Evolutionary conservation across 2,113 vertebrate genomes (phyloP).

Genomic region (Chionis minor): DNA sequence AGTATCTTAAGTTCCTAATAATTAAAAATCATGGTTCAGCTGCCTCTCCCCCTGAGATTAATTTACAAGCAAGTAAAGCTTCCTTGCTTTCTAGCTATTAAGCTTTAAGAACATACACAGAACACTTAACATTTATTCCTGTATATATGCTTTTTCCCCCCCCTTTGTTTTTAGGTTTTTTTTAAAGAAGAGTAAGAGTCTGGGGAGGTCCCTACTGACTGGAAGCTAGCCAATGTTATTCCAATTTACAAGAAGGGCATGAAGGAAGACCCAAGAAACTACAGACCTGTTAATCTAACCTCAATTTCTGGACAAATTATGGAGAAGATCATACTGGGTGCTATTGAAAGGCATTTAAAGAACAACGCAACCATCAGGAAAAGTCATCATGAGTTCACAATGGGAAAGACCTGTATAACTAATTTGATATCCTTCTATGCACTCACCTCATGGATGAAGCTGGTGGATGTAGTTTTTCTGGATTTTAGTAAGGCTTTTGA

Average conservation of each 20-base stretch:
- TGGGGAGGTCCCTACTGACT: neutral
- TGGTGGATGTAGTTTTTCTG: neutral
- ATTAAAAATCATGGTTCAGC: slow-evolving; percentile 12
- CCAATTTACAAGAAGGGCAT: rapidly evolving
- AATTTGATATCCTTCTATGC: neutral
- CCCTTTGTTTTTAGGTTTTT: neutral
- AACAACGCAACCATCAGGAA: neutral
- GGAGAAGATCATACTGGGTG: neutral
- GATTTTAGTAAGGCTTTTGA: neutral
- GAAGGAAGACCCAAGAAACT: neutral
- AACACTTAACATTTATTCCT: neutral
- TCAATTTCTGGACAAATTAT: neutral
- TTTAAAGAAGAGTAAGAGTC: neutral
- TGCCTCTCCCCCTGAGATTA: neutral
- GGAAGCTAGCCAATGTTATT: neutral
- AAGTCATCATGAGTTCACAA: rapidly evolving
- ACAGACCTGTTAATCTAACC: neutral
- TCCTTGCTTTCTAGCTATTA: neutral
- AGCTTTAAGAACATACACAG: neutral
- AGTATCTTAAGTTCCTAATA: neutral
- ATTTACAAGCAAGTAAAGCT: neutral
- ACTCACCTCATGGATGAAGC: rapidly evolving
- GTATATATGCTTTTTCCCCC: neutral
- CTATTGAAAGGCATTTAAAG: neutral
- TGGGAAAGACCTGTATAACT: neutral